Base-by-base conservation (phyloP, 2,888 invertebrate species). In the Brachypalpus laphriformis region DNA sequence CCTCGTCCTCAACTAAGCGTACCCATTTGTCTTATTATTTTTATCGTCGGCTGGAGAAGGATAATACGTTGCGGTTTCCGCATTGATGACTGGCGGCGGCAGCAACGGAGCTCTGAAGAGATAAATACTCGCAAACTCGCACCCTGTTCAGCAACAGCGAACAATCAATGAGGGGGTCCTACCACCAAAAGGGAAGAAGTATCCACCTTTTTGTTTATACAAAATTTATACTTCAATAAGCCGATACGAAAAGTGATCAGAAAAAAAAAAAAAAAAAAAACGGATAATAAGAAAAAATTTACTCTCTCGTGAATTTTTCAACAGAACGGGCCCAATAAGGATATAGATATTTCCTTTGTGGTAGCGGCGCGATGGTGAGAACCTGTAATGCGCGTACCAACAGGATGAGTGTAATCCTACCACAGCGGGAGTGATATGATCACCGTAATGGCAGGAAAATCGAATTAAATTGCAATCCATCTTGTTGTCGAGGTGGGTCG, bases 391-490 rank as follows among this genome's bases (percentile, higher is more conserved):
- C 34, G 45, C 49, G 18, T 18, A 37, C 25, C n/a, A 47, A 28
- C 51, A 34, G 31, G 40, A 56, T 1, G 20, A 16, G 2, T 42
- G 49, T 49, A 47, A 56, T 66, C 37, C 57, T 40, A 47, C 57
- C 57, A 51, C 63, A 37, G 28, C 74, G 5, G 45, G 25, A 68
- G 34, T 74, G 57, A 80, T 83, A 78, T 47, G 63, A 80, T 80
- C 68, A 74, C 42, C 68, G 56, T 65, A 70, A 65, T 74, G 66
- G 74, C 66, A 70, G 74, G 80, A 74, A 70, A 83, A 83, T 83
- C 80, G 83, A 83, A 80, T 83, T 80, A 83, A 80, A 80, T 80
- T 83, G 80, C 80, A 83, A 83, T 83, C 80, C 80, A 80, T 83
- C 83, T 83, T 74, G 47, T 42, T 72, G 66, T 45, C 71, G 45